These are phyloP conservation scores for Chydorus sphaericus DNA, from an alignment of 2,888 invertebrate species.

Conservation along the genomic window DNA sequence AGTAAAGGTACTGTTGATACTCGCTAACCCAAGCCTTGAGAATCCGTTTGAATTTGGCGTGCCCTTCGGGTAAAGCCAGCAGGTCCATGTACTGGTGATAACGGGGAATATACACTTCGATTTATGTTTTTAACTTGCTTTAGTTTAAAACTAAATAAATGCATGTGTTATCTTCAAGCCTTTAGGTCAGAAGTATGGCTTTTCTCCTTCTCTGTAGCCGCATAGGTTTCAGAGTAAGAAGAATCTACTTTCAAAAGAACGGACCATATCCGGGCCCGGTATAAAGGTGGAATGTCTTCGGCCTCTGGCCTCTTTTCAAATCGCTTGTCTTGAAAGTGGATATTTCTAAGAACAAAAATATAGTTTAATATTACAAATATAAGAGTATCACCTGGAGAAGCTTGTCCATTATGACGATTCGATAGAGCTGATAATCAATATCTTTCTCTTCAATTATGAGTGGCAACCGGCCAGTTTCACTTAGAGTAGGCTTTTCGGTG, in stretches of 20 bases:
- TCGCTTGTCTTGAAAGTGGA: no score
- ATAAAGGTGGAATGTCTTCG: conserved; percentile 80
- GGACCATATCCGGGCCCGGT: conserved; percentile 83
- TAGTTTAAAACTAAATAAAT: no score
- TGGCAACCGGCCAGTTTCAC: conserved; percentile 57
- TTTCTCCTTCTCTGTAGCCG: conserved; percentile 83
- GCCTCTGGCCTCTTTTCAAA: no score
- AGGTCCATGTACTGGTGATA: conserved; percentile 98
- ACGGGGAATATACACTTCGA: conserved; percentile 96
- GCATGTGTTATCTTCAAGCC: no score
- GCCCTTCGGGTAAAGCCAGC: conserved; percentile 83
- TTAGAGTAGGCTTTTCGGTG: conserved; percentile 1
- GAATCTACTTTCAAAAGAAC: conserved; percentile 70
- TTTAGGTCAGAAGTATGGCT: conserved; percentile 86
- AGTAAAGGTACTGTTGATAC: conserved; percentile 92
- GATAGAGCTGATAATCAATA: conserved; percentile 90
- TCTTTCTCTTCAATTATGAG: conserved; percentile 85
- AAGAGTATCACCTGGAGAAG: conserved; percentile 65
- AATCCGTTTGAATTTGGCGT: conserved; percentile 75
- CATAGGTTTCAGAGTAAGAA: conserved; percentile 58
- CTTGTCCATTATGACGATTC: conserved; percentile 69
- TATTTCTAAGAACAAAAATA: no score
- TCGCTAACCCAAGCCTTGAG: conserved; percentile 93
- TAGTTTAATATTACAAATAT: no score
- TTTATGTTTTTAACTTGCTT: conserved; percentile 51